A percentile compares a stretch with the other conserved stretches of the same genome.
Evolutionary conservation across 2,113 vertebrate genomes (phyloP).

Genomic region (Scalopus aquaticus): DNA sequence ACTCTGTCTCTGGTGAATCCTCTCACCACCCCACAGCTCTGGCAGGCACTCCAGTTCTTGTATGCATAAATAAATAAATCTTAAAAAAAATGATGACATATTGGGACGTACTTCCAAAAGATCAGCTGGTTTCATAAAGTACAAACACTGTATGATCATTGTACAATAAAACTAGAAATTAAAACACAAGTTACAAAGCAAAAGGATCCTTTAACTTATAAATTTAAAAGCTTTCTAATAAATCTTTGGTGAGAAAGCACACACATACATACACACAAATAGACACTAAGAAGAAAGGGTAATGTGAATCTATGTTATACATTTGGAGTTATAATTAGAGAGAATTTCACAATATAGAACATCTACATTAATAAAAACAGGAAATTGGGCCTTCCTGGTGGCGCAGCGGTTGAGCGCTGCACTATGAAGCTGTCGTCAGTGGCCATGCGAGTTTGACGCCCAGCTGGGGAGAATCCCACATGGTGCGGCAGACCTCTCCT

Average conservation of each 20-base stretch:
- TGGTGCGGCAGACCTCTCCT: too few species aligned
- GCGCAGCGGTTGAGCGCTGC: too few species aligned
- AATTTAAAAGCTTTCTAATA: background rate
- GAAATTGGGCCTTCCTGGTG: too few species aligned
- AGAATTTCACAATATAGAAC: background rate
- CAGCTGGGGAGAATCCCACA: too few species aligned
- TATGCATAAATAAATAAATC: too few species aligned
- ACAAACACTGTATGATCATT: background rate
- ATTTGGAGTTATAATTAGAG: background rate
- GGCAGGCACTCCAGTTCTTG: too few species aligned
- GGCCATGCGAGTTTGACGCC: too few species aligned
- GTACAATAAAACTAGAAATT: constrained; percentile 25
- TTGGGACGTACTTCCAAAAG: background rate
- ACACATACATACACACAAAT: background rate
- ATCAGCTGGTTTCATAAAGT: constrained; percentile 15
- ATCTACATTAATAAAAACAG: background rate
- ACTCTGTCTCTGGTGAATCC: too few species aligned
- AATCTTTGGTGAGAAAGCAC: background rate
- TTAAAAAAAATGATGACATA: too few species aligned
- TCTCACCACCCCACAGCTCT: too few species aligned
- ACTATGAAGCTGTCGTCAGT: too few species aligned
- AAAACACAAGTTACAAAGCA: background rate
- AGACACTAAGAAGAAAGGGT: background rate
- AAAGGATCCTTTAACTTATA: background rate
- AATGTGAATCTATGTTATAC: background rate